A percentile compares a stretch with the other conserved stretches of the same genome.
Conservation (phyloP, 2,797 vertebrate species). For the Anomalospiza imberbis region DNA sequence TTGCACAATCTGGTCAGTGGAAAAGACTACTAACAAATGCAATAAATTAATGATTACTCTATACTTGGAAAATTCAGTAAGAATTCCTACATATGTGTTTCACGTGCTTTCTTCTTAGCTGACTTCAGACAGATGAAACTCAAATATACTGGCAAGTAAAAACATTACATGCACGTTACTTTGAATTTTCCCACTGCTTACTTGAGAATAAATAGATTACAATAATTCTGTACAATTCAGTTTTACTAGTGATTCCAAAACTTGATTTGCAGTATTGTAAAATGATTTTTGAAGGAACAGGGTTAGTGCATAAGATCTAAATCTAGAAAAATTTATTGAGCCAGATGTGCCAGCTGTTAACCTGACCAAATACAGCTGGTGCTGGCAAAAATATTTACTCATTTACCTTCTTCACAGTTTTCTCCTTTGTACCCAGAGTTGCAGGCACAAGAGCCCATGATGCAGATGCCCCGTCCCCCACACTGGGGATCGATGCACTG, state of each 20-base stretch:
- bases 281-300: neutral
- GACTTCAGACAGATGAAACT: neutral
- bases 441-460: conserved; percentile 92
- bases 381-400: neutral
- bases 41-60: conserved; percentile 71
- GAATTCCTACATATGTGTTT: conserved; percentile 38
- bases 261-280: neutral
- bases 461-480: conserved; percentile 89
- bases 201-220: neutral
- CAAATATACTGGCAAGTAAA: neutral
- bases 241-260: neutral
- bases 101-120: neutral
- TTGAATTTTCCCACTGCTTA: neutral
- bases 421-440: conserved; percentile 93
- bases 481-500: conserved; percentile 94
- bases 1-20: conserved; percentile 9
- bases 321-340: neutral
- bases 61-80: conserved; percentile 69
- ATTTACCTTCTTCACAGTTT: conserved; percentile 92
- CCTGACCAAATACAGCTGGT: neutral
- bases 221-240: neutral
- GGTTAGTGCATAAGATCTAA: neutral
- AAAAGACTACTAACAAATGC: conserved; percentile 71
- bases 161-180: neutral
- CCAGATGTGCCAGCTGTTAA: neutral